phyloP scores from a whole-genome alignment of 2,888 invertebrate species.

The Drosophila quinaria region DNA sequence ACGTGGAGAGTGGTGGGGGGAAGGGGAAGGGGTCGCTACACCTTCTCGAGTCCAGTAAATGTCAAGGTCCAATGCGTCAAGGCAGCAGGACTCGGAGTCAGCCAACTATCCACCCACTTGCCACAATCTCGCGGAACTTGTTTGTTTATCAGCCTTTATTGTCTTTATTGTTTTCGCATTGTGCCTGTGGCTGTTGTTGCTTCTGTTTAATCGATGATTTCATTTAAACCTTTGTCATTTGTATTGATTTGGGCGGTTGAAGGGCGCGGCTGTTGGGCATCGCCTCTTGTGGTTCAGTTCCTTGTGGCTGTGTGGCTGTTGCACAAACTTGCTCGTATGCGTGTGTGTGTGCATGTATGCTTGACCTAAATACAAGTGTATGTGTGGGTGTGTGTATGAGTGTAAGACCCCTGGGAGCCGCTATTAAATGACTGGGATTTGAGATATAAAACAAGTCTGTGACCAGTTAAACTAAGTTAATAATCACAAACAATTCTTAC shows the following conservation, averaged over 20 bases:
- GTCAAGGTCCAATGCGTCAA: conserved; percentile 64
- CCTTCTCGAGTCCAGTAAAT: conserved; percentile 45
- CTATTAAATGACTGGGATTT: background rate
- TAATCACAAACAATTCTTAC: background rate
- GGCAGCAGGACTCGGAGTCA: conserved; percentile 10
- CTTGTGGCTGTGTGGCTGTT: conserved; percentile 48
- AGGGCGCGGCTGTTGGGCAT: conserved; percentile 67
- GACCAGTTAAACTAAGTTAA: conserved; percentile 19
- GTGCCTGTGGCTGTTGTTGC: conserved; percentile 13
- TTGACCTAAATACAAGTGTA: conserved; percentile 45
- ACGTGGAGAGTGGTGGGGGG: background rate
- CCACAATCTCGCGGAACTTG: conserved; percentile 7
- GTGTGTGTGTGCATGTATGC: conserved; percentile 14
- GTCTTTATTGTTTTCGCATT: conserved; percentile 3
- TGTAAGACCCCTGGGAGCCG: conserved; percentile 30
- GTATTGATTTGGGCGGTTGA: conserved; percentile 68
- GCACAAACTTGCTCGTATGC: conserved; percentile 21
- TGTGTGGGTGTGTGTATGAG: background rate
- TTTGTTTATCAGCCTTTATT: conserved; percentile 39
- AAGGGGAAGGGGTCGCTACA: background rate
- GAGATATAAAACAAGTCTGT: conserved; percentile 8
- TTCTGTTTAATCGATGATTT: conserved; percentile 75
- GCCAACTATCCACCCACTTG: conserved; percentile 14
- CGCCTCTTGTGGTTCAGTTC: conserved; percentile 23
- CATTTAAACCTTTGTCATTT: conserved; percentile 52